Base-by-base conservation (phyloP, 53 echinoderm and acorn worm genomes). In the Paracentrotus lividus region DNA sequence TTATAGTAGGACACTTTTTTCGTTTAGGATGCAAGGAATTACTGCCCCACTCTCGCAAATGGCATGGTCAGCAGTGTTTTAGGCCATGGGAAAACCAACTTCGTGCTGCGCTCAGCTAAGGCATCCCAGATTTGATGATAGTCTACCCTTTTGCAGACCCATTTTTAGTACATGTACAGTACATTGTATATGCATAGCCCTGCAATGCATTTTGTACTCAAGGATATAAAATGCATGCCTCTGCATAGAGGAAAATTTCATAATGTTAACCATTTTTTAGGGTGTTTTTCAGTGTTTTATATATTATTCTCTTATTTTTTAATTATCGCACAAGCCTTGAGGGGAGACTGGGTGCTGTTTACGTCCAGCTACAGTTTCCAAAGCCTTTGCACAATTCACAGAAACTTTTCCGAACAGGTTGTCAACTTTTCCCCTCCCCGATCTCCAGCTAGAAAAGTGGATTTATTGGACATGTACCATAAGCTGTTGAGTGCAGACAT, bases 21-120 rank as follows among this genome's bases (percentile, higher is more conserved):
- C 8, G 49, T n/a, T 5, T n/a, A n/a, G n/a, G 47, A 81, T 45
- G 81, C 81, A 23, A 81, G 44, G 81, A 76, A 44, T 45, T 45
- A 47, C 47, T 6, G 58, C 26, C 89, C 89, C 23, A 42, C 45
- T 36, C 54, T 34, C 34, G 54, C 54, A 90, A 90, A 90, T 69
- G 90, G 69, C 72, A 49, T 51, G 90, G 90, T 90, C 90, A 90
- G 90, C 90, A 90, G 49, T 49, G 69, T 55, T 33, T 33, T 29
- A 40, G 67, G 72, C 67, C 90, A 90, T 90, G 90, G 90, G 90
- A 90, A 90, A 90, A 89, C 58, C 90, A 52, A 67, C 69, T 49
- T 69, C 72, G 6, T 69, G 68, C 72, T 72, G 45, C 36, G 47
- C 49, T 49, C 72, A 90, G 49, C 72, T 27, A 49, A 47, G 81